Evolutionary conservation across 2,888 invertebrate species (phyloP).

Genomic region (Bombylius major): DNA sequence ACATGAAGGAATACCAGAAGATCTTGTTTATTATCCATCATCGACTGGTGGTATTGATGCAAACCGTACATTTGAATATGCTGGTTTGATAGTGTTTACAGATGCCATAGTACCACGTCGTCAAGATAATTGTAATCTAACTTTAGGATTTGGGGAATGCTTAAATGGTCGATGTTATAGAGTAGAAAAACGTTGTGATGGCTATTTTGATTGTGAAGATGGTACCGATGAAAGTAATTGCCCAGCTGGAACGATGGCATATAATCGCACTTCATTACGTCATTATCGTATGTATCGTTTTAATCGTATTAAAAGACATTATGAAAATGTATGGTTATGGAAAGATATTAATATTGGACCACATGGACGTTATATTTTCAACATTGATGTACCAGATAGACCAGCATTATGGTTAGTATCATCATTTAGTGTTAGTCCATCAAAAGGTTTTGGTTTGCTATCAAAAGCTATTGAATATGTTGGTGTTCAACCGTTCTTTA

Average conservation of each 20-base stretch:
- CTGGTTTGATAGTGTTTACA: slow-evolving; percentile 80
- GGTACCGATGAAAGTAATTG: slow-evolving; percentile 77
- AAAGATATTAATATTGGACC: slow-evolving; percentile 86
- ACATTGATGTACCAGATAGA: slow-evolving; percentile 65
- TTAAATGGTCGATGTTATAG: slow-evolving; percentile 71
- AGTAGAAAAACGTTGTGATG: slow-evolving; percentile 64
- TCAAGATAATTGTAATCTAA: slow-evolving; percentile 54
- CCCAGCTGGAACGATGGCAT: slow-evolving; percentile 28
- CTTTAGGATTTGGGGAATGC: slow-evolving; percentile 65
- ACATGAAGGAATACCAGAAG: slow-evolving; percentile 69
- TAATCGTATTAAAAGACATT: slow-evolving; percentile 78
- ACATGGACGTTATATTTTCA: slow-evolving; percentile 79
- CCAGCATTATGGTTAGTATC: slow-evolving; percentile 91
- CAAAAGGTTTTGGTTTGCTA: slow-evolving; percentile 77
- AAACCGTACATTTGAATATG: slow-evolving; percentile 83
- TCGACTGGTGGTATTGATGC: slow-evolving; percentile 88
- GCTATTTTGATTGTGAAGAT: slow-evolving; percentile 63
- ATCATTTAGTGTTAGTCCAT: slow-evolving; percentile 80
- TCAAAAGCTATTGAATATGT: slow-evolving; percentile 70
- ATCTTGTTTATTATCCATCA: slow-evolving; percentile 74
- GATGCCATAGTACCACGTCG: slow-evolving; percentile 68
- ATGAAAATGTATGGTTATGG: slow-evolving; percentile 94
- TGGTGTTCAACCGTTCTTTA: slow-evolving; percentile 86
- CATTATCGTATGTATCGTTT: slow-evolving; percentile 69
- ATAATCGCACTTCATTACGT: slow-evolving; percentile 53